A percentile compares a stretch with the other conserved stretches of the same genome.
phyloP scores from a whole-genome alignment of 2,113 vertebrate species.

The Noturus placidus region DNA sequence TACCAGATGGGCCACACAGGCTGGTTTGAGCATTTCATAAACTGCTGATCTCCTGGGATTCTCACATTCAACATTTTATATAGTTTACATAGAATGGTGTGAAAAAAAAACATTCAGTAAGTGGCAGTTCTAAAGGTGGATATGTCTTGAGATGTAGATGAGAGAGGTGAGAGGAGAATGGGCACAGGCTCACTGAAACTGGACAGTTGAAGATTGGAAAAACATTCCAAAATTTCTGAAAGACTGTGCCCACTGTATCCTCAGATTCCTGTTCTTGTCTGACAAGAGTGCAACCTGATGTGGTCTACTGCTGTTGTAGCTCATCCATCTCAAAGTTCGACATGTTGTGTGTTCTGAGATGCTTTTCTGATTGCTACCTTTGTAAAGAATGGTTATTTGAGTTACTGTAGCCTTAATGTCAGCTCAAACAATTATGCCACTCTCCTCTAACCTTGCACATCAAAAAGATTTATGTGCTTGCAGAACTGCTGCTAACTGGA shows the following conservation, averaged over 20 bases:
- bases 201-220: neutral
- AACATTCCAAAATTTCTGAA: neutral
- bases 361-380: neutral
- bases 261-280: neutral
- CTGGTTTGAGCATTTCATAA: neutral
- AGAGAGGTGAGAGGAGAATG: neutral
- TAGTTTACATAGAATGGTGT: neutral
- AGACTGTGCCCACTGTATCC: neutral
- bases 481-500: neutral
- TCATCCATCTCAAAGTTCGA: neutral
- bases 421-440: neutral
- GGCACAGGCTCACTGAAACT: neutral
- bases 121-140: neutral
- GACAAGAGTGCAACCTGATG: neutral
- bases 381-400: neutral
- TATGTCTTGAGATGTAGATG: neutral
- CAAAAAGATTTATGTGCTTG: neutral
- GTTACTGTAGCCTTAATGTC: neutral
- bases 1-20: neutral
- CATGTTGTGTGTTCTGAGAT: neutral
- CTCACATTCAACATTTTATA: neutral
- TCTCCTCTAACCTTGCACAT: neutral
- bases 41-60: neutral
- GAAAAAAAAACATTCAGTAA: neutral
- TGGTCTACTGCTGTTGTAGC: neutral